These are phyloP conservation scores for Calosoma granatense DNA, from an alignment of 1,140 invertebrate genomes.

Conservation along the genomic window DNA sequence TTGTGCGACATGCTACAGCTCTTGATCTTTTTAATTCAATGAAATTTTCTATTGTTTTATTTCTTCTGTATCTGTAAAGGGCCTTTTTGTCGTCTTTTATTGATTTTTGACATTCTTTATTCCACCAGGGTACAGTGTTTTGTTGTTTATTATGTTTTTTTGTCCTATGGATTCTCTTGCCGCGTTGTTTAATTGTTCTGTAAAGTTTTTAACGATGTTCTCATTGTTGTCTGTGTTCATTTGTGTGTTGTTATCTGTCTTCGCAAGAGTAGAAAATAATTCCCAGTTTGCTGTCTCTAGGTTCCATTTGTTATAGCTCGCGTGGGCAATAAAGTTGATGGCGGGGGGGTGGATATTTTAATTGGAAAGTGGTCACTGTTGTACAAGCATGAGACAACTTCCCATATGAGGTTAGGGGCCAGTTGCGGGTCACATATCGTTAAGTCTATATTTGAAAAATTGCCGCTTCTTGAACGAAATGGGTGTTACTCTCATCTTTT, in stretches of 20 bases:
- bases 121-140: slow-evolving; percentile 28
- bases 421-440: slow-evolving; percentile 20
- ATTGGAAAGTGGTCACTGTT: slow-evolving; percentile 30
- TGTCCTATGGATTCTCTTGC: too few relatives aligned
- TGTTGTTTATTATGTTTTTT: too few relatives aligned
- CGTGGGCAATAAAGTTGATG: slow-evolving; percentile 6
- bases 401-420: slow-evolving; percentile 21
- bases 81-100: slow-evolving; percentile 25
- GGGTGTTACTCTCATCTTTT: slow-evolving; percentile 24
- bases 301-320: slow-evolving; percentile 20
- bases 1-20: too few relatives aligned
- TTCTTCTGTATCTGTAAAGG: slow-evolving; percentile 23
- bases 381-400: slow-evolving; percentile 21
- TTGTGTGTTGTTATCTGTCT: slow-evolving; percentile 10
- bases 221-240: slow-evolving; percentile 15
- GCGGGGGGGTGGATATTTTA: slow-evolving; percentile 15
- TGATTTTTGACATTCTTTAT: slow-evolving; percentile 23
- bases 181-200: too few relatives aligned
- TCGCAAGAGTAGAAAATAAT: slow-evolving; percentile 18
- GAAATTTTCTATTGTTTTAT: slow-evolving; percentile 21
- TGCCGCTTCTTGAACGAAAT: slow-evolving; percentile 23
- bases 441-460: slow-evolving; percentile 24
- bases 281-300: slow-evolving; percentile 24
- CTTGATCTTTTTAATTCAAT: slow-evolving; percentile 24
- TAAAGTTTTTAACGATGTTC: slow-evolving; percentile 19